Evolutionary conservation across 2,797 vertebrate genomes (phyloP).

Genomic region (Carduelis carduelis): DNA sequence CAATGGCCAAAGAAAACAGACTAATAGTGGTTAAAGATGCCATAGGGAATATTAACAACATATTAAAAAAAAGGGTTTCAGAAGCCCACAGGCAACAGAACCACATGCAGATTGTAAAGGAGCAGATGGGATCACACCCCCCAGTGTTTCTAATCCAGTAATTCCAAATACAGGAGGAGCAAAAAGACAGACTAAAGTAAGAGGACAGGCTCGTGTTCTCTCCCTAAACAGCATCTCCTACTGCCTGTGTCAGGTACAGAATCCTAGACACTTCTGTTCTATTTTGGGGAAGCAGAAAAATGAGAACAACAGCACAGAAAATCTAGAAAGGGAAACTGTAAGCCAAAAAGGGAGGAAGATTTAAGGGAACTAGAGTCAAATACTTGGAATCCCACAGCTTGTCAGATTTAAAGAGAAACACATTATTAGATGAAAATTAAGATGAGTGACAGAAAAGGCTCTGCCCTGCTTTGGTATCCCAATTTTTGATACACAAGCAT

Average conservation of each 20-base stretch:
- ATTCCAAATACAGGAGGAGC: background rate
- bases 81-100: background rate
- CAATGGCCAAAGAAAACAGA: background rate
- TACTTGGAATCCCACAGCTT: background rate
- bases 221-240: background rate
- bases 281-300: background rate
- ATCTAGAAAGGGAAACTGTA: background rate
- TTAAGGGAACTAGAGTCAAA: background rate
- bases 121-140: background rate
- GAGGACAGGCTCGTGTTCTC: background rate
- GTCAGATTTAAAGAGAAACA: background rate
- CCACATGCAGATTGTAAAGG: background rate
- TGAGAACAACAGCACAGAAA: background rate
- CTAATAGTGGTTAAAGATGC: background rate
- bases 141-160: background rate
- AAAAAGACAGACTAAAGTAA: background rate
- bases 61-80: background rate
- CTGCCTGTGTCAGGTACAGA: background rate
- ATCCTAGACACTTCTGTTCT: background rate
- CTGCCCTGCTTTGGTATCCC: background rate
- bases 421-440: background rate
- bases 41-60: background rate
- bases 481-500: background rate
- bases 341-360: background rate
- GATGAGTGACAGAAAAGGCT: background rate